Percentiles rank a stretch among this genome's conserved stretches.
phyloP scores from a whole-genome alignment of 2,797 vertebrate species.

The Macropus fuliginosus region DNA sequence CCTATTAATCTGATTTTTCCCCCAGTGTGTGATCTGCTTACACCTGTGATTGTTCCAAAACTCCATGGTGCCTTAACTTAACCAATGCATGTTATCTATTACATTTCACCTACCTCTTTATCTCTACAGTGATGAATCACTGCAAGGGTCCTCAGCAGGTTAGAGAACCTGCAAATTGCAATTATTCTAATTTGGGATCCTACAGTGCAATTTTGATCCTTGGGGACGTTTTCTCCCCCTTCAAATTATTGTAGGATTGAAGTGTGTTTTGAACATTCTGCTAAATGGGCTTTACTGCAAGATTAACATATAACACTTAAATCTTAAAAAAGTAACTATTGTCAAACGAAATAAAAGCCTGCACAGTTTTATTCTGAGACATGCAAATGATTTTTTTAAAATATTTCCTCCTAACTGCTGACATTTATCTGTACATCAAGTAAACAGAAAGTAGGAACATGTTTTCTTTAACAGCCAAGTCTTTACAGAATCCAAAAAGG shows the following conservation, averaged over 20 bases:
- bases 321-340: constrained; percentile 61
- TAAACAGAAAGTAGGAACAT: constrained; percentile 72
- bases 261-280: constrained; percentile 25
- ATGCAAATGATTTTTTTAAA: constrained; percentile 71
- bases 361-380: constrained; percentile 59
- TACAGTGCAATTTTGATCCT: constrained; percentile 7
- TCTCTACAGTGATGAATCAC: constrained; percentile 53
- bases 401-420: constrained; percentile 71
- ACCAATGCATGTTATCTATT: constrained; percentile 26
- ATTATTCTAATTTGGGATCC: constrained; percentile 75
- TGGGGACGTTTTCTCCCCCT: background rate
- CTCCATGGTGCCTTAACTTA: constrained; percentile 9
- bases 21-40: constrained; percentile 42
- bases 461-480: constrained; percentile 78
- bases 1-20: constrained; percentile 73
- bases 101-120: background rate
- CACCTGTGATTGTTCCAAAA: constrained; percentile 40
- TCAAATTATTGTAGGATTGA: constrained; percentile 41
- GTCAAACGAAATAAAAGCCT: constrained; percentile 62
- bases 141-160: constrained; percentile 37
- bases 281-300: constrained; percentile 44
- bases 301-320: constrained; percentile 43
- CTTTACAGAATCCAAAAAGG: constrained; percentile 65
- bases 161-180: constrained; percentile 68
- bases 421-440: constrained; percentile 74